phyloP scores from a whole-genome alignment of 2,113 vertebrate genomes.

The Pseudorhombus dupliciocellatus region DNA sequence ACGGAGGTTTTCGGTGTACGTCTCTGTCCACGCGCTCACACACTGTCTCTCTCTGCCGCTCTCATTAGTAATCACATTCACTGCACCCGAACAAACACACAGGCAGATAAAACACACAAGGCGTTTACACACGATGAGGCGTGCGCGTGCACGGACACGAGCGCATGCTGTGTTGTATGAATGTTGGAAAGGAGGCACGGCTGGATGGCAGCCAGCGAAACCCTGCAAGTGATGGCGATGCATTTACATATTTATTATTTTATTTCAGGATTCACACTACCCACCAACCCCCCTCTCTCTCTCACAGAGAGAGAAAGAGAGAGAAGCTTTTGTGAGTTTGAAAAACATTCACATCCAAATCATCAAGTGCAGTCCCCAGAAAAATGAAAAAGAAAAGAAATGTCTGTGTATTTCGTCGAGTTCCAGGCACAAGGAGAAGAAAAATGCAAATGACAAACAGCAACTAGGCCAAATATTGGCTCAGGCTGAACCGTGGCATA shows the following conservation, averaged over 20 bases:
- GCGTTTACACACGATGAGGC: neutral
- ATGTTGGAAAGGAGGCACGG: conserved; percentile 52
- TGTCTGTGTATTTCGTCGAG: conserved; percentile 23
- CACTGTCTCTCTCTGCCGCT: conserved; percentile 1
- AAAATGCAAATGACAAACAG: conserved; percentile 43
- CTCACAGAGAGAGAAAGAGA: neutral
- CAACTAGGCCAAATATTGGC: conserved; percentile 52
- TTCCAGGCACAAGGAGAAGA: conserved; percentile 19
- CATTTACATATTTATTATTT: conserved; percentile 74
- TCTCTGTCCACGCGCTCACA: neutral
- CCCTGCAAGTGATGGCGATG: conserved; percentile 47
- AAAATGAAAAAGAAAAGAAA: neutral
- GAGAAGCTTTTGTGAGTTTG: conserved; percentile 8
- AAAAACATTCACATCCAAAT: conserved; percentile 45
- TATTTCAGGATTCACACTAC: conserved; percentile 31
- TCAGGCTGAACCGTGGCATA: conserved; percentile 34
- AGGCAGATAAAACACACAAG: conserved; percentile 22
- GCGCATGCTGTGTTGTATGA: conserved; percentile 28
- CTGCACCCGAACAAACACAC: conserved; percentile 3
- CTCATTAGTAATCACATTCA: conserved; percentile 37
- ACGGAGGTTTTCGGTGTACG: conserved; percentile 27
- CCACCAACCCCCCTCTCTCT: conserved; percentile 19
- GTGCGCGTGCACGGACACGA: conserved; percentile 5
- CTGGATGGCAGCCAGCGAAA: conserved; percentile 59
- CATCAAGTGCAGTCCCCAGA: conserved; percentile 15